Percentiles rank a stretch among this genome's conserved stretches.
These are phyloP conservation scores for Chascanopsetta lugubris DNA, from an alignment of 2,113 vertebrate species.

Conservation along the genomic window DNA sequence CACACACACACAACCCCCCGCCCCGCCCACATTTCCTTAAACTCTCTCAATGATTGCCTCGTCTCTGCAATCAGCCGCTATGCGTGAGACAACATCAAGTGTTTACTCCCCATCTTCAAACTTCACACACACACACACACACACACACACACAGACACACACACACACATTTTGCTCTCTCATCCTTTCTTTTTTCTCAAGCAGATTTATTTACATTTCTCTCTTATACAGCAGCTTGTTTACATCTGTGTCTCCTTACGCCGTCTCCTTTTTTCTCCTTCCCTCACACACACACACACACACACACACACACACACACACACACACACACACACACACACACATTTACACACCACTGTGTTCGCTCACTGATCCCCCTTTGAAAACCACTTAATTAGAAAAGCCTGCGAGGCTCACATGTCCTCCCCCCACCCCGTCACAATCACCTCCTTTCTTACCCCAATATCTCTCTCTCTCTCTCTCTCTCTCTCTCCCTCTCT, in stretches of 20 bases:
- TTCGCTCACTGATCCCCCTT: constrained; percentile 53
- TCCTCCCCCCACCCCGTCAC: background rate
- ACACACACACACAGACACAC: background rate
- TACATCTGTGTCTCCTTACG: constrained; percentile 54
- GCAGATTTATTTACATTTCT: constrained; percentile 54
- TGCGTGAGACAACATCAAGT: constrained; percentile 43
- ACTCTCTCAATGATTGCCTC: constrained; percentile 31
- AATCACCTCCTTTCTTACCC: constrained; percentile 4
- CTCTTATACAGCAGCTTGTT: constrained; percentile 58
- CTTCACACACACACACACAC: background rate
- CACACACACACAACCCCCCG: too few relatives aligned
- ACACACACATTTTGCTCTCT: constrained; percentile 8
- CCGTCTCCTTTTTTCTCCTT: constrained; percentile 1
- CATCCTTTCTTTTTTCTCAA: constrained; percentile 22
- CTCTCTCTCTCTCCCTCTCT: constrained; percentile 19
- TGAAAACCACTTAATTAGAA: constrained; percentile 70
- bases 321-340: background rate
- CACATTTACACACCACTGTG: constrained; percentile 54
- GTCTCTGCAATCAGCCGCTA: constrained; percentile 36
- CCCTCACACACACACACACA: background rate
- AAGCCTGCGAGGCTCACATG: constrained; percentile 43
- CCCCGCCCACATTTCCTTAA: background rate
- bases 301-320: too few relatives aligned
- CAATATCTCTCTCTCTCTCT: constrained; percentile 16
- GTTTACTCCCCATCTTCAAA: constrained; percentile 30